phyloP scores from a whole-genome alignment of 2,888 invertebrate species.

The Zeuzera pyrina region DNA sequence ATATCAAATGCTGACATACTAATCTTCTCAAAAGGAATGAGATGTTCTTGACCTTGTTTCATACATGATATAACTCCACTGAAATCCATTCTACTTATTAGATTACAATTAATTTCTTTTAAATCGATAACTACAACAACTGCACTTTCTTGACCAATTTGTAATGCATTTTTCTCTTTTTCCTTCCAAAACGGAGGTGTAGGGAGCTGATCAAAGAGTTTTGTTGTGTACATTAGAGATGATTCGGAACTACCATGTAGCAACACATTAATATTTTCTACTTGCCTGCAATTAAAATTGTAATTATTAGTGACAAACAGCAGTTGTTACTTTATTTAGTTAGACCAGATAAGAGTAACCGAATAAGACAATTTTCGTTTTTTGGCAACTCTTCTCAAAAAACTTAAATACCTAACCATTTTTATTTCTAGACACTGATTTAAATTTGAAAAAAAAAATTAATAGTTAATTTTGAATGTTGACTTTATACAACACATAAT shows the following conservation, averaged over 20 bases:
- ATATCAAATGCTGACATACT: conserved; percentile 31
- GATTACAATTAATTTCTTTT: conserved; percentile 31
- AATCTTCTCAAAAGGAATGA: conserved; percentile 40
- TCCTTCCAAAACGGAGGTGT: conserved; percentile 37
- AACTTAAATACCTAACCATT: too few species aligned
- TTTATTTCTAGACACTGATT: too few species aligned
- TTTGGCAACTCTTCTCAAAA: too few species aligned
- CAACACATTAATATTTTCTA: conserved; percentile 36
- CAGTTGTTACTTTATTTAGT: too few species aligned
- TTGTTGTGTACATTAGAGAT: conserved; percentile 41
- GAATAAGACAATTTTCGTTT: too few species aligned
- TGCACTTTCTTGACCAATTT: conserved; percentile 20
- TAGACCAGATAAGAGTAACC: too few species aligned
- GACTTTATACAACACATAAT: too few species aligned
- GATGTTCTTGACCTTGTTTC: conserved; percentile 22
- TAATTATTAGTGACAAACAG: too few species aligned
- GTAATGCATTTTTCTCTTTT: conserved; percentile 18
- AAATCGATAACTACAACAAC: conserved; percentile 32
- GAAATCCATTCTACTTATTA: conserved; percentile 33
- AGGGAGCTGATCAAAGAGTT: conserved; percentile 28
- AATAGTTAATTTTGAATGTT: too few species aligned
- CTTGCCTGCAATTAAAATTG: conserved; percentile 29
- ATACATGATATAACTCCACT: conserved; percentile 35
- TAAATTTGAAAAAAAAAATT: too few species aligned
- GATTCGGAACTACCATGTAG: conserved; percentile 25